Evolutionary conservation across 2,888 invertebrate species (phyloP).

Genomic region (Ernsta delagoae): DNA sequence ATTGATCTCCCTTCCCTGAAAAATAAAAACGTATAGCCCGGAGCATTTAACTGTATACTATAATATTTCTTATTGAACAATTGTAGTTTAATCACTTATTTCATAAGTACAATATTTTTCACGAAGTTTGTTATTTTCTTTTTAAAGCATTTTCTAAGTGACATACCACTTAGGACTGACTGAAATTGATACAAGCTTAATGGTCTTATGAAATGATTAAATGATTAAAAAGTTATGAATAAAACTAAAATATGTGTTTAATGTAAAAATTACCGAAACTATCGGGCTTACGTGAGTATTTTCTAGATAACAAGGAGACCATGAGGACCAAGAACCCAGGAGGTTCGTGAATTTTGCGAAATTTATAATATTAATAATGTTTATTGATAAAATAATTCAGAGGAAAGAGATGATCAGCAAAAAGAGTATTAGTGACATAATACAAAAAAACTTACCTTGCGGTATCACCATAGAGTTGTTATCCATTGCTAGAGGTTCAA

Average conservation of each 20-base stretch:
- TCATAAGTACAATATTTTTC: constrained; percentile 1
- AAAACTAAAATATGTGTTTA: not conserved
- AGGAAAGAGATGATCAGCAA: constrained; percentile 16
- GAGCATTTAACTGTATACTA: not conserved
- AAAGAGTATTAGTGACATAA: not conserved
- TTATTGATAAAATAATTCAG: not conserved
- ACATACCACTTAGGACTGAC: constrained; percentile 4
- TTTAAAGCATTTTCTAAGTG: not conserved
- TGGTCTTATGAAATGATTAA: constrained; percentile 28
- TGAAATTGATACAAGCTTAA: constrained; percentile 16
- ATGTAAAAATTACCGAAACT: constrained; percentile 11
- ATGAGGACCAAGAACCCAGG: too few relatives aligned
- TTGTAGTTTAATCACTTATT: not conserved
- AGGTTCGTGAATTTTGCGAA: constrained; percentile 6
- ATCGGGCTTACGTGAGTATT: constrained; percentile 35
- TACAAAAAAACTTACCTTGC: constrained; percentile 58
- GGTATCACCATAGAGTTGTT: constrained; percentile 57
- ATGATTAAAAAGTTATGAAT: constrained; percentile 17
- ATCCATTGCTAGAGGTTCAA: constrained; percentile 63
- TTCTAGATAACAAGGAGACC: constrained; percentile 18
- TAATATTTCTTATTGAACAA: too few relatives aligned
- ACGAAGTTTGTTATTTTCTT: not conserved
- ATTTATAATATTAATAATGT: not conserved
- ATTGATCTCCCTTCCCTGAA: constrained; percentile 84
- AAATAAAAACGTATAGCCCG: constrained; percentile 55